These are phyloP conservation scores for Drosophila peninsularis DNA, from an alignment of 2,888 invertebrate genomes.

Conservation along the genomic window DNA sequence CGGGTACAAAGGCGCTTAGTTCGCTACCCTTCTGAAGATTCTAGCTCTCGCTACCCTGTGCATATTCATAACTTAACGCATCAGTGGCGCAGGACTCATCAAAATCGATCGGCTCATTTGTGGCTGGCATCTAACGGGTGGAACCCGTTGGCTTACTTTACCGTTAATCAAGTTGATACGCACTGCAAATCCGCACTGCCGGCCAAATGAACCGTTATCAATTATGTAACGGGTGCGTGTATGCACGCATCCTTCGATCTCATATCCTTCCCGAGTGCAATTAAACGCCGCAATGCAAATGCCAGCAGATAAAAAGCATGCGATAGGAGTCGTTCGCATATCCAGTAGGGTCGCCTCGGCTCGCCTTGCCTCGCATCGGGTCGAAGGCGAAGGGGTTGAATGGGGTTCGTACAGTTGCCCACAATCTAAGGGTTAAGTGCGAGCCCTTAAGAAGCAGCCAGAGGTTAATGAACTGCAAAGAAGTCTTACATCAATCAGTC, in stretches of 20 bases:
- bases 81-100: slow-evolving; percentile 54
- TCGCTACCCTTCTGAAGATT: neutral
- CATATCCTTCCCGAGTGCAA: slow-evolving; percentile 44
- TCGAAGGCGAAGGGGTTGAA: slow-evolving; percentile 46
- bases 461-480: slow-evolving; percentile 46
- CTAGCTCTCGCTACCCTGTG: slow-evolving; percentile 6
- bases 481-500: slow-evolving; percentile 34
- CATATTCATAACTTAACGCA: slow-evolving; percentile 75
- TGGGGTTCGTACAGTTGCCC: slow-evolving; percentile 17
- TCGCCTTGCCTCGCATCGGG: neutral
- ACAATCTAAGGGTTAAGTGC: slow-evolving; percentile 35
- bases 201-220: slow-evolving; percentile 77
- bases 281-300: slow-evolving; percentile 74
- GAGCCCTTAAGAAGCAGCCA: slow-evolving; percentile 31
- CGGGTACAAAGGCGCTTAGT: neutral
- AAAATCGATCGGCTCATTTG: slow-evolving; percentile 52
- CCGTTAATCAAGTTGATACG: slow-evolving; percentile 73
- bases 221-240: slow-evolving; percentile 72
- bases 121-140: slow-evolving; percentile 5
- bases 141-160: slow-evolving; percentile 46
- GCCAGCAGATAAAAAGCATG: slow-evolving; percentile 57
- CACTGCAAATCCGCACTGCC: slow-evolving; percentile 45
- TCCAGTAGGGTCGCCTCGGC: neutral
- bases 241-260: slow-evolving; percentile 50
- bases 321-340: slow-evolving; percentile 36